These are phyloP conservation scores for Cetoscarus ocellatus DNA, from an alignment of 2,797 vertebrate species.

Conservation along the genomic window DNA sequence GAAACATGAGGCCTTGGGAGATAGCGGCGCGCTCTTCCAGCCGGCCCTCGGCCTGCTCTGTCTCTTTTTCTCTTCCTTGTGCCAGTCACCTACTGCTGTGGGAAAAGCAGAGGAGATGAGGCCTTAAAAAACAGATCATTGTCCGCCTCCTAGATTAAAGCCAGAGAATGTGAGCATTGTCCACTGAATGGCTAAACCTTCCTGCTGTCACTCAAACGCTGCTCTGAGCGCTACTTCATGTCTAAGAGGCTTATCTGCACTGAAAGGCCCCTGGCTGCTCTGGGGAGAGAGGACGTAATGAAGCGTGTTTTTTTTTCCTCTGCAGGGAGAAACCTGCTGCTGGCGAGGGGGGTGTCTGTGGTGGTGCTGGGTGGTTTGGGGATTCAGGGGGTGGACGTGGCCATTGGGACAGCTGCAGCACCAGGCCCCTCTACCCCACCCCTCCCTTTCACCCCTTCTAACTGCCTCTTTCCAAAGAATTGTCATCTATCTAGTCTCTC, in stretches of 20 bases:
- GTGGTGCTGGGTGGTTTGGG: constrained; percentile 53
- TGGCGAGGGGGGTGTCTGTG: constrained; percentile 60
- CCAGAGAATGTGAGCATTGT: constrained; percentile 99
- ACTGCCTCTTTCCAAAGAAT: constrained; percentile 85
- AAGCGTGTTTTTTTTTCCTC: constrained; percentile 97
- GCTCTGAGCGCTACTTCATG: constrained; percentile 99
- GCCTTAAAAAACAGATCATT: constrained; percentile 99
- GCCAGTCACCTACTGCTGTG: constrained; percentile 99
- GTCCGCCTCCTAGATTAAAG: constrained; percentile 99
- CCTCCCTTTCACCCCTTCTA: constrained; percentile 55
- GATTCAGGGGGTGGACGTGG: constrained; percentile 86
- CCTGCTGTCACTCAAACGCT: constrained; percentile 99
- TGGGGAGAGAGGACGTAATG: constrained; percentile 99
- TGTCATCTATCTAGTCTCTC: constrained; percentile 97
- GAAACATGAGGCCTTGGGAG: constrained; percentile 92
- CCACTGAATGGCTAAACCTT: constrained; percentile 99
- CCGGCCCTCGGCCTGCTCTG: constrained; percentile 74
- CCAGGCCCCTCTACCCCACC: constrained; percentile 81
- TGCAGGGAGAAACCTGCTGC: constrained; percentile 98
- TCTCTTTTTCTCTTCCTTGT: constrained; percentile 84
- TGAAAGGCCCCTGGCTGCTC: constrained; percentile 99
- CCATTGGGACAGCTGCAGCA: constrained; percentile 95
- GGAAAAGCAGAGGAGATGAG: constrained; percentile 99
- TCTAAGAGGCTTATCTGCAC: constrained; percentile 99
- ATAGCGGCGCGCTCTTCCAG: constrained; percentile 81